These are phyloP conservation scores for Melopsittacus undulatus DNA, from an alignment of 2,797 vertebrate species.

Conservation along the genomic window DNA sequence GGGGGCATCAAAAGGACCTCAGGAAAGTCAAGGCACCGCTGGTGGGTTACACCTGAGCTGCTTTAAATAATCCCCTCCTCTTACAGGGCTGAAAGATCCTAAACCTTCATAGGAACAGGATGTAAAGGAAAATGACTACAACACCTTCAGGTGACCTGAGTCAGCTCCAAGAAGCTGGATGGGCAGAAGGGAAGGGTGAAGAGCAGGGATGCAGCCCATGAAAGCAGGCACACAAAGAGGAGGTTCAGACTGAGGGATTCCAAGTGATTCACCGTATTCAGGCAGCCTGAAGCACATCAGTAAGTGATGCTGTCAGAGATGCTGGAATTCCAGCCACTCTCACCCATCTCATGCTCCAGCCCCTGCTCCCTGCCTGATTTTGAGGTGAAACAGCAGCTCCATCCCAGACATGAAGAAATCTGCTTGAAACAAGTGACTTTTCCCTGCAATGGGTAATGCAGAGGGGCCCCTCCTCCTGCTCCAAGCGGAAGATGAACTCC, in stretches of 20 bases:
- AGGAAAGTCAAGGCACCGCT: background rate
- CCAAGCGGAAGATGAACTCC: background rate
- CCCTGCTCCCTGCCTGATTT: background rate
- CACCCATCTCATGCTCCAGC: fast-evolving
- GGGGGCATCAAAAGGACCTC: fast-evolving
- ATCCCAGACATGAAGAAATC: fast-evolving
- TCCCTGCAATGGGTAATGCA: background rate
- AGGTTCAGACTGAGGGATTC: background rate
- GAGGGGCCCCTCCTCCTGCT: background rate
- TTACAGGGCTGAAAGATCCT: background rate
- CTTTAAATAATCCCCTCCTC: background rate
- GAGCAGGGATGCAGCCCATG: background rate
- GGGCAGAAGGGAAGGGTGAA: background rate
- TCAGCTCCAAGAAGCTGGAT: background rate
- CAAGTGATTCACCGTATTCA: background rate
- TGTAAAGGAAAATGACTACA: background rate
- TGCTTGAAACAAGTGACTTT: background rate
- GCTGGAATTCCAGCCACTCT: background rate
- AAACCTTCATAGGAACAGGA: background rate
- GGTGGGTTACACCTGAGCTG: background rate
- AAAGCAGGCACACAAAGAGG: background rate
- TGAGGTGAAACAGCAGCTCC: background rate
- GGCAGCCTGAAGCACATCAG: background rate
- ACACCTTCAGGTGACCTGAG: background rate
- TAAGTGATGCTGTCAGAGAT: background rate